These are phyloP conservation scores for Ochropacha duplaris DNA, from an alignment of 2,888 invertebrate genomes.

Conservation along the genomic window DNA sequence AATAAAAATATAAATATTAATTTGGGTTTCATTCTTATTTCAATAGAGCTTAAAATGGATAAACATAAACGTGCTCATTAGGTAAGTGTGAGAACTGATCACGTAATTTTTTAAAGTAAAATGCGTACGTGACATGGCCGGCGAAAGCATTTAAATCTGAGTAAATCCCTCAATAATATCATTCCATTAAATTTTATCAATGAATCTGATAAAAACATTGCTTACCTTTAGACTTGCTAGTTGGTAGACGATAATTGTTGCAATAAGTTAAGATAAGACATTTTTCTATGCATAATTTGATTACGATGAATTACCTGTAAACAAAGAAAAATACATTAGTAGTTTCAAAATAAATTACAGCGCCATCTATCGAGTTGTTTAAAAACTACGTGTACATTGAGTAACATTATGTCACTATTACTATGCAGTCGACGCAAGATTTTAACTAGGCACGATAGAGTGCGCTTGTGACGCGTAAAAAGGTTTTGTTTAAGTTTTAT, in stretches of 20 bases:
- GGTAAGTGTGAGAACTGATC: no score
- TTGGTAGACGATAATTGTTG: neutral
- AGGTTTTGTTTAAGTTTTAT: neutral
- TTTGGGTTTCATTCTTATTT: neutral
- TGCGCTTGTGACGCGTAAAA: neutral
- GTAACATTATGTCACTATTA: slow-evolving; percentile 1
- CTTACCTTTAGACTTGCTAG: neutral
- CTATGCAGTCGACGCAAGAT: neutral
- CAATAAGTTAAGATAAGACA: neutral
- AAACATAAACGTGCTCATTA: no score
- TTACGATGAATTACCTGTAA: slow-evolving; percentile 38
- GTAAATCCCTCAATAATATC: neutral
- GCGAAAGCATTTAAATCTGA: slow-evolving; percentile 81
- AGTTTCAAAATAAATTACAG: slow-evolving; percentile 10
- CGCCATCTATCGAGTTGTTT: slow-evolving; percentile 39
- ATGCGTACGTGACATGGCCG: slow-evolving; percentile 47
- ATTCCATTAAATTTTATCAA: neutral
- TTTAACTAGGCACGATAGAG: neutral
- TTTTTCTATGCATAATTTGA: neutral
- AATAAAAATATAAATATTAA: neutral
- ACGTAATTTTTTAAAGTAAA: neutral
- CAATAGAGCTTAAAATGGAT: neutral
- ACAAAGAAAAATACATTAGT: slow-evolving; percentile 10
- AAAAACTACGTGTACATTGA: slow-evolving; percentile 22
- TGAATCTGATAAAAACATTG: neutral